phyloP scores from a whole-genome alignment of 2,797 vertebrate species.

The Allobates femoralis region DNA sequence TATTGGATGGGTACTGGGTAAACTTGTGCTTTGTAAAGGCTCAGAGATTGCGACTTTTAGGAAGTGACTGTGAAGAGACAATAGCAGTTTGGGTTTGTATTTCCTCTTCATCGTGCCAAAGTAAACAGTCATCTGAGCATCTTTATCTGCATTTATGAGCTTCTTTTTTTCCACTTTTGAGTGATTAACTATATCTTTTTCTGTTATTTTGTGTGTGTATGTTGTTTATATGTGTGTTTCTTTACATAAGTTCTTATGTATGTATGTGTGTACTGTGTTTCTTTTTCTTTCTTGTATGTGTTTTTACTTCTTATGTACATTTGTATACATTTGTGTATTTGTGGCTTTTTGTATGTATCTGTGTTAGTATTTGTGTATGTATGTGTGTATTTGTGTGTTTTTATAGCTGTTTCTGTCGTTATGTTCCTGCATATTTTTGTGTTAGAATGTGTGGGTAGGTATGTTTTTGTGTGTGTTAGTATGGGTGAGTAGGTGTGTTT shows the following conservation, averaged over 20 bases:
- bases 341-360: too few relatives aligned
- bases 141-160: not conserved
- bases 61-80: not conserved
- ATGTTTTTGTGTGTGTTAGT: not conserved
- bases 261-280: too few relatives aligned
- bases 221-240: too few relatives aligned
- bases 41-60: not conserved
- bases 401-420: not conserved
- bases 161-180: too few relatives aligned
- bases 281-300: not conserved
- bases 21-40: not conserved
- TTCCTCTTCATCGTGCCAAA: not conserved
- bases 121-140: too few relatives aligned
- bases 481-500: not conserved
- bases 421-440: not conserved
- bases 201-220: too few relatives aligned
- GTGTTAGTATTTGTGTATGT: not conserved
- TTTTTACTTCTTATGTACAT: not conserved
- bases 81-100: not conserved
- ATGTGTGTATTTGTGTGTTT: not conserved
- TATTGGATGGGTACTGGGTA: not conserved
- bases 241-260: too few relatives aligned
- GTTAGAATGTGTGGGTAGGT: not conserved
- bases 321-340: not conserved
- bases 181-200: too few relatives aligned